phyloP scores from a whole-genome alignment of 2,797 vertebrate genomes.

The Melanotaenia pygmaea region DNA sequence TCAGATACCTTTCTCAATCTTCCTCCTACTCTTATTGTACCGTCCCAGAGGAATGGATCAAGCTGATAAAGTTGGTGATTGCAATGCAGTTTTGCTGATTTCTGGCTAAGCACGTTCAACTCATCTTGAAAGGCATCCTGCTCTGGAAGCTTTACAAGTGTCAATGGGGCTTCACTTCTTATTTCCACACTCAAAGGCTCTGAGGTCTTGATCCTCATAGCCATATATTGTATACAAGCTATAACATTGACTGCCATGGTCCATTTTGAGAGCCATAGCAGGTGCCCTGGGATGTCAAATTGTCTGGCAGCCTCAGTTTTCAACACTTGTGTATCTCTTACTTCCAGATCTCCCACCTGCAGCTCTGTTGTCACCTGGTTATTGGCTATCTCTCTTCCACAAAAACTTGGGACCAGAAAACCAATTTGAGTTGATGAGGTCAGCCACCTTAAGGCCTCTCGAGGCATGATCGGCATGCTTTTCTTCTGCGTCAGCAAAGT shows the following conservation, averaged over 20 bases:
- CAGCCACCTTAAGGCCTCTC: conserved; percentile 1
- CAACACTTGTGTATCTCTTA: conserved; percentile 12
- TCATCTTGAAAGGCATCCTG: conserved; percentile 29
- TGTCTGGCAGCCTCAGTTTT: not conserved
- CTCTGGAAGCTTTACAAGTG: conserved; percentile 13
- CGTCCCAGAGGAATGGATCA: conserved; percentile 18
- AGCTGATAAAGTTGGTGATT: conserved; percentile 26
- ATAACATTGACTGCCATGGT: conserved; percentile 5
- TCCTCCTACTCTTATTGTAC: conserved; percentile 23
- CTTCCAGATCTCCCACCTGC: too few species aligned
- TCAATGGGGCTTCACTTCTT: not conserved
- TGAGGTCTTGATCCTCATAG: not conserved
- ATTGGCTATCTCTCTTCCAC: too few species aligned
- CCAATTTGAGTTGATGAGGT: too few species aligned
- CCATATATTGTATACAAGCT: conserved; percentile 7
- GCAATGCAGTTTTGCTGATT: conserved; percentile 1
- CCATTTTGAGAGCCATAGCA: conserved; percentile 28
- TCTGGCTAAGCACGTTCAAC: conserved; percentile 2
- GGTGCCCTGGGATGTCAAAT: not conserved
- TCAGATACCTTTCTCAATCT: not conserved
- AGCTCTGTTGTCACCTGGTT: too few species aligned
- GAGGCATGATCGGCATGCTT: not conserved
- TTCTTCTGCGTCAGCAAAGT: not conserved
- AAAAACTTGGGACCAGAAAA: too few species aligned
- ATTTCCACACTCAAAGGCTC: conserved; percentile 15